Evolutionary conservation across 2,113 vertebrate species (phyloP).

Genomic region (Sclerurus mexicanus): DNA sequence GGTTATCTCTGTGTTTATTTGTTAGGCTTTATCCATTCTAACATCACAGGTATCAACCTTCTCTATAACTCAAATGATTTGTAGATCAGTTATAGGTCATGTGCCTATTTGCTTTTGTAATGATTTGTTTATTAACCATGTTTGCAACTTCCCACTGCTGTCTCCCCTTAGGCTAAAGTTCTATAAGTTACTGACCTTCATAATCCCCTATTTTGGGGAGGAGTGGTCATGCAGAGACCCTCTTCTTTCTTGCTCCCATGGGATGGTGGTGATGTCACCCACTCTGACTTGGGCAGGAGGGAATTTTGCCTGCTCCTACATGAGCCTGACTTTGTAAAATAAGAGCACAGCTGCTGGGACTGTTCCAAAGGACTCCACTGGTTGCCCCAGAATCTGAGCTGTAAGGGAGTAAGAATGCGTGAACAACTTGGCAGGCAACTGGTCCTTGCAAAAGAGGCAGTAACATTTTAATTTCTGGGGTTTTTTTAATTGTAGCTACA

Average conservation of each 20-base stretch:
- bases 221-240: background rate
- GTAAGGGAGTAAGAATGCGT: background rate
- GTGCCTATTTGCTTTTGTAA: background rate
- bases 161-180: background rate
- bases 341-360: background rate
- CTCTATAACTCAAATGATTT: background rate
- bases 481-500: constrained; percentile 78
- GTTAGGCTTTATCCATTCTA: background rate
- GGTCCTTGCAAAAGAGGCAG: background rate
- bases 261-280: background rate
- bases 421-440: background rate
- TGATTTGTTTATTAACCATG: background rate
- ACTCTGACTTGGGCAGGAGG: too few species aligned
- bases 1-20: background rate
- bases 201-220: background rate
- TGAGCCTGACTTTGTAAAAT: background rate
- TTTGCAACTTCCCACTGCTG: background rate
- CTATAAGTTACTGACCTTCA: background rate
- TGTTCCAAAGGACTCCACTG: background rate
- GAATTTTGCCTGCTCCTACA: background rate
- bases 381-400: rapidly evolving
- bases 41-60: background rate
- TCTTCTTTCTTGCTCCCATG: background rate
- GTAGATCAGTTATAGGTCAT: background rate
- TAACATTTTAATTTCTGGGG: background rate